Evolutionary conservation across 2,888 invertebrate genomes (phyloP).

Genomic region (Tipula vernalis): DNA sequence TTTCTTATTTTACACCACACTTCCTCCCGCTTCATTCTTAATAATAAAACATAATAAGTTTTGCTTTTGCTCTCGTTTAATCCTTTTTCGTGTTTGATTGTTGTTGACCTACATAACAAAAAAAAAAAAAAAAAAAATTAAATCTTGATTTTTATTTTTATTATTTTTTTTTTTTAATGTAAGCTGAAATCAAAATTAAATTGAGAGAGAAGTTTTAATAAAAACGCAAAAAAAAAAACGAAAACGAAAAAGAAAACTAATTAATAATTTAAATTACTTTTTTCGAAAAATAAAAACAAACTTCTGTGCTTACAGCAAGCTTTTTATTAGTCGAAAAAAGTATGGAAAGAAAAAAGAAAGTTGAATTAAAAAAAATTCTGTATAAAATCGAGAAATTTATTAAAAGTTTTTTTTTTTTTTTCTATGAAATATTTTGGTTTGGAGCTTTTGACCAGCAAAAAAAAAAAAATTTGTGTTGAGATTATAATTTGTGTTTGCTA

Average conservation of each 20-base stretch:
- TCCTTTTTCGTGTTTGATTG: constrained; percentile 8
- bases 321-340: not conserved
- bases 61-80: not conserved
- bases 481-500: not conserved
- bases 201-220: not conserved
- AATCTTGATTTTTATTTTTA: not conserved
- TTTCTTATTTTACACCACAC: not conserved
- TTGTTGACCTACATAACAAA: not conserved
- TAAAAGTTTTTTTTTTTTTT: not conserved
- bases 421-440: not conserved
- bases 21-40: not conserved
- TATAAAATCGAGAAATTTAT: not conserved
- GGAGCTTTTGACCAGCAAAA: not conserved
- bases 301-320: not conserved
- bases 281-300: not conserved
- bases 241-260: not conserved
- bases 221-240: no score
- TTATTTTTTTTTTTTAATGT: not conserved
- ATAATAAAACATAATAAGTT: not conserved
- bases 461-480: not conserved
- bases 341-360: not conserved
- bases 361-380: not conserved
- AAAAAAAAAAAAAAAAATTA: not conserved
- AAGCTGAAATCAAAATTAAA: not conserved
- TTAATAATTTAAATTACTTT: constrained; percentile 9